A percentile compares a stretch with the other conserved stretches of the same genome.
Conservation (phyloP, 2,113 vertebrate genomes). For the Oriolus oriolus region DNA sequence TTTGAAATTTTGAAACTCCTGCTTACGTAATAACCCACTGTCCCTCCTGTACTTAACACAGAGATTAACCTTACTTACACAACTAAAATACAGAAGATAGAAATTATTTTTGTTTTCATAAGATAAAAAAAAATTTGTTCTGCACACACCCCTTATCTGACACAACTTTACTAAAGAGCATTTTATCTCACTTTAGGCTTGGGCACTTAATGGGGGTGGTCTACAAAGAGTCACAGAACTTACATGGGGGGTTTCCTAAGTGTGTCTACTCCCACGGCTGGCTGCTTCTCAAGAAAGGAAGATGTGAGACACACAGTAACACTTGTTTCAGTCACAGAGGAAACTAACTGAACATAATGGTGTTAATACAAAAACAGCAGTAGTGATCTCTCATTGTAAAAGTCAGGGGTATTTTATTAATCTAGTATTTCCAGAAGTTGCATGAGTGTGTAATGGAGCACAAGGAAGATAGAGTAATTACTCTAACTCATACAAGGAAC, state of each 20-base stretch:
- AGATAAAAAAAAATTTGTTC: neutral
- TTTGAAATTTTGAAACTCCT: neutral
- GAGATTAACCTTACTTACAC: neutral
- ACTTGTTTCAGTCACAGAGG: conserved; percentile 27
- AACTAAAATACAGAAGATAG: neutral
- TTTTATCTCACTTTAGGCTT: neutral
- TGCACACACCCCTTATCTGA: neutral
- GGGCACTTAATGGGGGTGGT: neutral
- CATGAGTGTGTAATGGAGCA: neutral
- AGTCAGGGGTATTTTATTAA: neutral
- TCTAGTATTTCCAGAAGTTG: neutral
- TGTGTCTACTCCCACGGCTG: neutral
- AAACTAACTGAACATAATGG: conserved; percentile 19
- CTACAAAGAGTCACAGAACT: neutral
- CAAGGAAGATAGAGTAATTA: neutral
- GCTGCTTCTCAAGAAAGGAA: conserved; percentile 49
- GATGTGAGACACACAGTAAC: neutral
- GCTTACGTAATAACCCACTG: neutral
- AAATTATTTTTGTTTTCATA: neutral
- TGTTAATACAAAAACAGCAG: neutral
- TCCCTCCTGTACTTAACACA: neutral
- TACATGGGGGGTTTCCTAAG: neutral
- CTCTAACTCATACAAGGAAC: neutral
- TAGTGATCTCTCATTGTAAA: neutral
- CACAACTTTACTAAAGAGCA: neutral